Percentiles rank a stretch among this genome's conserved stretches.
These are phyloP conservation scores for Oophaga sylvatica DNA, from an alignment of 2,797 vertebrate genomes.

Conservation along the genomic window DNA sequence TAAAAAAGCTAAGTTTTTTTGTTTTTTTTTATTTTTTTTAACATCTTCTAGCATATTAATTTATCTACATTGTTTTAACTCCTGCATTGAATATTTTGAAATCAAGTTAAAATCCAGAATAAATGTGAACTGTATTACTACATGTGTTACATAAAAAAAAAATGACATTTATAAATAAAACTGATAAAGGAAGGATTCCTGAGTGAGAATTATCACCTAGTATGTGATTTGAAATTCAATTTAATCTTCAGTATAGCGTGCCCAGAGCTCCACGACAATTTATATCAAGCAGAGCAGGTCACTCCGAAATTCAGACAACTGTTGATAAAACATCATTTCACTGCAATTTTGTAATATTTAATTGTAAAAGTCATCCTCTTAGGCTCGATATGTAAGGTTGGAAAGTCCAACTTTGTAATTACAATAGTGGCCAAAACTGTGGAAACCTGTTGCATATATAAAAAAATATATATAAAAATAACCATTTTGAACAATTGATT, in stretches of 20 bases:
- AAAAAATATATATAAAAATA: too few relatives aligned
- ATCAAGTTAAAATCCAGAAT: conserved; percentile 29
- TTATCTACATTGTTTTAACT: conserved; percentile 37
- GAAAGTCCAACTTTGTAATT: not conserved
- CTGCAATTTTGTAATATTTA: not conserved
- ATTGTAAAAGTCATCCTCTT: not conserved
- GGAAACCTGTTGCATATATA: too few relatives aligned
- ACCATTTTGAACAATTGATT: too few relatives aligned
- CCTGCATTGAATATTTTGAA: conserved; percentile 21
- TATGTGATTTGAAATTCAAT: not conserved
- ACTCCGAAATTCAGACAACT: not conserved
- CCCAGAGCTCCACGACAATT: not conserved
- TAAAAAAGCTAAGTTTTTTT: conserved; percentile 32
- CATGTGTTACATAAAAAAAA: conserved; percentile 34
- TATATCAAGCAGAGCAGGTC: not conserved
- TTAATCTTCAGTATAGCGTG: too few relatives aligned
- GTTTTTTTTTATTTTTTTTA: conserved; percentile 24
- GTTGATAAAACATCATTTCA: not conserved
- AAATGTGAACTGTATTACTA: conserved; percentile 15
- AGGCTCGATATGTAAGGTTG: not conserved
- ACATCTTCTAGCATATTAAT: conserved; percentile 24
- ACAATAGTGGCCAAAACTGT: too few relatives aligned
- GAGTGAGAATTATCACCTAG: conserved; percentile 13
- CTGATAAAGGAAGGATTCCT: conserved; percentile 44
- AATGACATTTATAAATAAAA: conserved; percentile 46